Percentiles rank a stretch among this genome's conserved stretches.
Conservation (phyloP, 2,888 invertebrate genomes). For the Caenorhabditis sp. region DNA sequence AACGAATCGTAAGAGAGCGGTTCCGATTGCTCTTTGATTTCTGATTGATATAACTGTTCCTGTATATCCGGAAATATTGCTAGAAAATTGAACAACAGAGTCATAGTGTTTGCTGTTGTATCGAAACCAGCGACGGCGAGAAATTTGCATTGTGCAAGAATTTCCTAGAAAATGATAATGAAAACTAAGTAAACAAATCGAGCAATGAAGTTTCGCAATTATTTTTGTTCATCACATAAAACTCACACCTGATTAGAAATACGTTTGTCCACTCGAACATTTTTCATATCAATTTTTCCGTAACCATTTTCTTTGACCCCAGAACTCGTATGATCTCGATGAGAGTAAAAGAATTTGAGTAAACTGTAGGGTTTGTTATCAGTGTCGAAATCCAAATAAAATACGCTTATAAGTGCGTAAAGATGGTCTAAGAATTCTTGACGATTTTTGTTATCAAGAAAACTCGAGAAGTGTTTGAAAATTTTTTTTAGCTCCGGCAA, state of each 20-base stretch:
- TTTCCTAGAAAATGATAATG: slow-evolving; percentile 49
- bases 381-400: background rate
- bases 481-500: slow-evolving; percentile 20
- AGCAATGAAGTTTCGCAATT: no score
- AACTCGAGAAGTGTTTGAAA: slow-evolving; percentile 1
- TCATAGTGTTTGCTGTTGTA: slow-evolving; percentile 60
- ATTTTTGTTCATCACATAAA: slow-evolving; percentile 2
- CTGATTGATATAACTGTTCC: slow-evolving; percentile 13
- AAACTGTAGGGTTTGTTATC: slow-evolving; percentile 23
- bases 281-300: slow-evolving; percentile 40
- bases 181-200: no score
- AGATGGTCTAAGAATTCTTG: slow-evolving; percentile 29
- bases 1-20: slow-evolving; percentile 29
- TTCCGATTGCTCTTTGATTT: slow-evolving; percentile 18
- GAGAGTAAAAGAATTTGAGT: slow-evolving; percentile 25
- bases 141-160: slow-evolving; percentile 55
- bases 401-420: slow-evolving; percentile 12
- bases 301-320: slow-evolving; percentile 16
- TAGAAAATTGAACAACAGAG: slow-evolving; percentile 48
- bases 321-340: slow-evolving; percentile 13
- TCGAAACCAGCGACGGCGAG: slow-evolving; percentile 64
- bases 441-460: slow-evolving; percentile 4
- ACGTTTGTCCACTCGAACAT: slow-evolving; percentile 32
- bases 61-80: slow-evolving; percentile 47
- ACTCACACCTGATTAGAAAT: slow-evolving; percentile 41